A percentile compares a stretch with the other conserved stretches of the same genome.
Conservation (phyloP, 2,888 invertebrate genomes). For the Lepidocyrtinus sp. region DNA sequence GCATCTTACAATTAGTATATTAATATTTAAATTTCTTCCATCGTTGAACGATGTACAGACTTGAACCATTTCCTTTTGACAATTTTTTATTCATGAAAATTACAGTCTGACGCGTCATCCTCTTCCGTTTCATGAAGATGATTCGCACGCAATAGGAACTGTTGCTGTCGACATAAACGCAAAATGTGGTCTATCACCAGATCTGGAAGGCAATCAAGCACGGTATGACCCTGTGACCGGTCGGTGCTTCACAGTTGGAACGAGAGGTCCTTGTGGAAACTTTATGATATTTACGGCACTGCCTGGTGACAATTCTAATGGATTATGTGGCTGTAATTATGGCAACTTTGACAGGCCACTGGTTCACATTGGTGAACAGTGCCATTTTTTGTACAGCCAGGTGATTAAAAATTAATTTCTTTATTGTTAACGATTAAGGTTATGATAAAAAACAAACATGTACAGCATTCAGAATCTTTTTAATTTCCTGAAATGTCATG, state of each 20-base stretch:
- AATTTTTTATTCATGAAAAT: neutral
- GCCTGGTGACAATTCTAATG: constrained; percentile 36
- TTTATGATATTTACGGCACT: constrained; percentile 49
- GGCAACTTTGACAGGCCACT: constrained; percentile 49
- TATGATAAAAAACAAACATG: neutral
- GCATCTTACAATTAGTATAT: too few species aligned
- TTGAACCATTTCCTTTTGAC: neutral
- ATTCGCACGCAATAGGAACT: neutral
- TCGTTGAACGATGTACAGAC: neutral
- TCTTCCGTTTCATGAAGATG: neutral
- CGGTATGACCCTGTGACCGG: constrained; percentile 45
- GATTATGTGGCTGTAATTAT: constrained; percentile 54
- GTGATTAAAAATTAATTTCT: constrained; percentile 21
- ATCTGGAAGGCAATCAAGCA: constrained; percentile 24
- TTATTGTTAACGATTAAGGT: too few species aligned
- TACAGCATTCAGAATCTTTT: too few species aligned
- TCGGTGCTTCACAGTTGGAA: constrained; percentile 51
- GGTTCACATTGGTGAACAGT: constrained; percentile 40
- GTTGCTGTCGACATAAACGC: neutral
- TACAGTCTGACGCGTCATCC: neutral
- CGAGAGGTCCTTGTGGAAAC: constrained; percentile 55
- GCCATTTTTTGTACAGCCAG: constrained; percentile 59
- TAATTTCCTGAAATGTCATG: neutral
- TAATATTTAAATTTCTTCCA: neutral
- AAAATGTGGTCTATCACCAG: neutral